Base-by-base conservation (phyloP, 2,797 vertebrate species). In the Malacoctenus gilli region DNA sequence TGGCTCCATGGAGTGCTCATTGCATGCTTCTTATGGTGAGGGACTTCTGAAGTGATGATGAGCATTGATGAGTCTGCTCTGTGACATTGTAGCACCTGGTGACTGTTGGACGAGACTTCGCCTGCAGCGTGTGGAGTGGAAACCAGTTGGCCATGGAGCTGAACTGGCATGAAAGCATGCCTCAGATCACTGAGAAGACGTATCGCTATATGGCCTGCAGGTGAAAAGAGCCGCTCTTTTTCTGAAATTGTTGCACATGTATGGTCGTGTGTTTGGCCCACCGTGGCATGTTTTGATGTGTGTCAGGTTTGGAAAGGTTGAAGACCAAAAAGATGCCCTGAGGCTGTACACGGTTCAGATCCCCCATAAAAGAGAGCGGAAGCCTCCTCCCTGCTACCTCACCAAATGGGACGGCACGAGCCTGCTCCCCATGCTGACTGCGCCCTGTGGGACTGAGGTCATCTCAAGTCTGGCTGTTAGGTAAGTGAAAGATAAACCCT, bases 321-420 rank as follows among this genome's bases (percentile, higher is more conserved):
- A 94, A 52, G 96, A 96, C 83, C 92, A 93, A 18, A 91, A 92
- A 0, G 85, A 91, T 0, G 84, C 85, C 0, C 74, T 95, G 63
- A 91, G 95, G 46, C 93, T 98, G 38, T 99, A 97, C 87, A 97
- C 97, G 0, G 94, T 96, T 31, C 97, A 99, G 87, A 95, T 98
- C 68, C 97, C 97, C 7, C 93, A 98, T 83, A 97, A 95, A 81
- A 89, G 96, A 39, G 93, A 95, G 48, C 91, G 95, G 6, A 94
- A 91, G 8, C 95, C 94, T 0, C 93, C 90, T 0, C 93, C 92
- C 0, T 98, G 96, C 85, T 98, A 95, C 90, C 89, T 99, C 79
- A 98, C 95, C 52, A 98, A 98, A 82, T 98, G 96, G 97, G 95
- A 99, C 0, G 94, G 94, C 14, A 89, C 83, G 46, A 94, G 87